phyloP scores from a whole-genome alignment of 2,797 vertebrate genomes.

The Poliocrania exsul region DNA sequence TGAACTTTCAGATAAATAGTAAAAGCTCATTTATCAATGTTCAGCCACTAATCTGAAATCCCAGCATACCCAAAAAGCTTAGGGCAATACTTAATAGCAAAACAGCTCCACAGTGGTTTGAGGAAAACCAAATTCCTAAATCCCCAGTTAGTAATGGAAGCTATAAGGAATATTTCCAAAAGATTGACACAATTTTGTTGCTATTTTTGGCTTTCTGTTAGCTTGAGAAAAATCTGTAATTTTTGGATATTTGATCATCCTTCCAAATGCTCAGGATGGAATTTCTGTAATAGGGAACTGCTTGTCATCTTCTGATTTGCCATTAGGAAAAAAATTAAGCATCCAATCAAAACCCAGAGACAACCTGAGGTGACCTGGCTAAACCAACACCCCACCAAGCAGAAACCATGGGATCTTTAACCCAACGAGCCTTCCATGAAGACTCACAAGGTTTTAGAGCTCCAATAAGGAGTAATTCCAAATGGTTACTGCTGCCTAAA shows the following conservation, averaged over 20 bases:
- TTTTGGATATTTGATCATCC: neutral
- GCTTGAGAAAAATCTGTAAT: neutral
- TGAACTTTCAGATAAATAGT: neutral
- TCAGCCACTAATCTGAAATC: neutral
- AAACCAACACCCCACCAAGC: neutral
- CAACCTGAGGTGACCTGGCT: neutral
- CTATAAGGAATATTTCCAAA: neutral
- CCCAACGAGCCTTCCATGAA: neutral
- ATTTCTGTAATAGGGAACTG: neutral
- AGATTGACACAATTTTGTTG: fast-evolving
- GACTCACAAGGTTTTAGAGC: neutral
- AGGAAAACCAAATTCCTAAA: neutral
- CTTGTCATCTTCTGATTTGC: neutral
- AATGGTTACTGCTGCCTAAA: neutral
- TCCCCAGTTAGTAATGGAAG: neutral
- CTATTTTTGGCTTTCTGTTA: neutral
- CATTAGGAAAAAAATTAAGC: neutral
- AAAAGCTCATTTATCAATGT: neutral
- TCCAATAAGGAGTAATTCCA: neutral
- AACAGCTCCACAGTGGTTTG: neutral
- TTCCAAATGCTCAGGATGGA: neutral
- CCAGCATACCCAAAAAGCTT: neutral
- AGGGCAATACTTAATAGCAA: fast-evolving
- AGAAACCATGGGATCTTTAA: neutral
- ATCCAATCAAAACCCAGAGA: neutral